Evolutionary conservation across 2,888 invertebrate genomes (phyloP).

Genomic region (Chironomus tentans): DNA sequence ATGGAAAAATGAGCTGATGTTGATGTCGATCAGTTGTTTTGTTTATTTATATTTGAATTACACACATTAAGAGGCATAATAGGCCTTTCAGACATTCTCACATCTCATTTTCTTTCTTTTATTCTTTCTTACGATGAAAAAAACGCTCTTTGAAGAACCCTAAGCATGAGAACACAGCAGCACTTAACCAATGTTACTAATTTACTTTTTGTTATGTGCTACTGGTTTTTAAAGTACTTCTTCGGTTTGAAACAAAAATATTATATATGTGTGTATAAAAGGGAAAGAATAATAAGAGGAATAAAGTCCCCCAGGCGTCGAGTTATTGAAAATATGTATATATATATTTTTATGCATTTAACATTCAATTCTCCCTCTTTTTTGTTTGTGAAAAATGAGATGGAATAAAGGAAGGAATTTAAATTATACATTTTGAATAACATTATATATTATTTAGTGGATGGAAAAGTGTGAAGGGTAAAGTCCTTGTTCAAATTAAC

Average conservation of each 20-base stretch:
- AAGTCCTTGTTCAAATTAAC: slow-evolving; percentile 20
- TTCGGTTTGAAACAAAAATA: background rate
- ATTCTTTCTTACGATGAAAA: too few relatives aligned
- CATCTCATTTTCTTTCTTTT: background rate
- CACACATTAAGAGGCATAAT: slow-evolving; percentile 14
- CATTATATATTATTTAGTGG: background rate
- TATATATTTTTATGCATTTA: background rate
- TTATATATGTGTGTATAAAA: background rate
- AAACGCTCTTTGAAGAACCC: background rate
- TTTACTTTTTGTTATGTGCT: slow-evolving; percentile 15
- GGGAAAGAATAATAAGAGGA: background rate
- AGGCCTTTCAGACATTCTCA: background rate
- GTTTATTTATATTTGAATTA: slow-evolving; percentile 18
- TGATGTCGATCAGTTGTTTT: slow-evolving; percentile 9
- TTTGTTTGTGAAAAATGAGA: background rate
- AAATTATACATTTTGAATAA: background rate
- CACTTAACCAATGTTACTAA: slow-evolving; percentile 17
- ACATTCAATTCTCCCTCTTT: background rate
- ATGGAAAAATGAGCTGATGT: background rate
- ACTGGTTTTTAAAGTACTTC: slow-evolving; percentile 13
- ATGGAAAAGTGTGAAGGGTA: slow-evolving; percentile 2
- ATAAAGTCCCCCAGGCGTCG: slow-evolving; percentile 7
- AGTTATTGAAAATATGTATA: slow-evolving; percentile 6
- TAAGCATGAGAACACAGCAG: background rate
- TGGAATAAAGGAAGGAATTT: background rate